phyloP scores from a whole-genome alignment of 92 coral and sea anemone genomes.

The Ricordea florida region DNA sequence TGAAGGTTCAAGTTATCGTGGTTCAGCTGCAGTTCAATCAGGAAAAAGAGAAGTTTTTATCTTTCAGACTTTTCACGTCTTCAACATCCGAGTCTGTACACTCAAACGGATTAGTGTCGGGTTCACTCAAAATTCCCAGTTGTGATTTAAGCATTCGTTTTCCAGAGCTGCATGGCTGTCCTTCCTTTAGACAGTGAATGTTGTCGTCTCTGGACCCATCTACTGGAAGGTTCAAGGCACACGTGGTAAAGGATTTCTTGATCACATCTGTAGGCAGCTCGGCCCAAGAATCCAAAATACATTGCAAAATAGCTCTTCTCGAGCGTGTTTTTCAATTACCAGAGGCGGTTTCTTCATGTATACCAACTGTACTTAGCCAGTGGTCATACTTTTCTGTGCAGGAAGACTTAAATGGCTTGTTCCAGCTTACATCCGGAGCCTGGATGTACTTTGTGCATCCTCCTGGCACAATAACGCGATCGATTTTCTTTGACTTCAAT shows the following conservation, averaged over 20 bases:
- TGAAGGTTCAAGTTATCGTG: too few species aligned
- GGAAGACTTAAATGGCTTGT: slow-evolving; percentile 12
- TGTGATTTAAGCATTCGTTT: slow-evolving; percentile 52
- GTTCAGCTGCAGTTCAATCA: too few species aligned
- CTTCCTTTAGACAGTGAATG: slow-evolving; percentile 73
- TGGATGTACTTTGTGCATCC: slow-evolving; percentile 8
- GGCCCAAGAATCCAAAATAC: slow-evolving; percentile 67
- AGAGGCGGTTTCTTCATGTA: slow-evolving; percentile 68
- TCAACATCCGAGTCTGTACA: slow-evolving; percentile 53
- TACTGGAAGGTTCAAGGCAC: slow-evolving; percentile 57
- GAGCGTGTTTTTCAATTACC: slow-evolving; percentile 63
- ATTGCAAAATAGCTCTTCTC: slow-evolving; percentile 71
- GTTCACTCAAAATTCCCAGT: slow-evolving; percentile 55
- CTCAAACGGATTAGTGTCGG: slow-evolving; percentile 58
- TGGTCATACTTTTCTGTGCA: slow-evolving; percentile 1
- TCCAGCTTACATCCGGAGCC: background rate
- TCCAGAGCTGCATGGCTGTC: slow-evolving; percentile 75
- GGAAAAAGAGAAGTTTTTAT: too few species aligned
- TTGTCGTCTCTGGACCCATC: slow-evolving; percentile 57
- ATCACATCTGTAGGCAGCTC: slow-evolving; percentile 52
- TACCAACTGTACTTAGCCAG: slow-evolving; percentile 37
- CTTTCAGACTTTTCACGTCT: too few species aligned
- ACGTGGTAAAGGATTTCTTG: slow-evolving; percentile 52
- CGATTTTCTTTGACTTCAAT: background rate
- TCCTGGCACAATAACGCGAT: slow-evolving; percentile 5